A percentile compares a stretch with the other conserved stretches of the same genome.
Evolutionary conservation across 2,113 vertebrate genomes (phyloP).

Genomic region (Redunca redunca): DNA sequence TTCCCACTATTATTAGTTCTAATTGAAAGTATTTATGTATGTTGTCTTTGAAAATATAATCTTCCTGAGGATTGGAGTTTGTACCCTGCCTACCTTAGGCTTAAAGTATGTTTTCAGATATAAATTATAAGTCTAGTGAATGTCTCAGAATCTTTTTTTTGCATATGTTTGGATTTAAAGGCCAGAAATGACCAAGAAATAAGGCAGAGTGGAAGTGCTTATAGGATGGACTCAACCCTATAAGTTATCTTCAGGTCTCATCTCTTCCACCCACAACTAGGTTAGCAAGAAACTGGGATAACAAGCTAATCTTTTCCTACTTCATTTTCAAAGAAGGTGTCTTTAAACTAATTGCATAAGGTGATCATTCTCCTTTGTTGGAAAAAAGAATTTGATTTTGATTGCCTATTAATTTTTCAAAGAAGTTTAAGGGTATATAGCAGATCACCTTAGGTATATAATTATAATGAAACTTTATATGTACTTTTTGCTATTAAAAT

Average conservation of each 20-base stretch:
- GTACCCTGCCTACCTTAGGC: background rate
- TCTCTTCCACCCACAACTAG: background rate
- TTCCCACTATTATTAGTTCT: background rate
- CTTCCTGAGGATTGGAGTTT: background rate
- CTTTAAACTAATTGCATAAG: conserved; percentile 7
- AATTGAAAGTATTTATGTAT: background rate
- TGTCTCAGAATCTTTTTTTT: background rate
- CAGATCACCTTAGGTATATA: conserved; percentile 50
- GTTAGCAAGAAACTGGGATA: background rate
- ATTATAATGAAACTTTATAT: conserved; percentile 59
- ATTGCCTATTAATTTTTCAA: conserved; percentile 48
- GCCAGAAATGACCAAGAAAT: background rate
- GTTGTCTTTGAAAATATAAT: background rate
- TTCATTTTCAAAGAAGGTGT: conserved; percentile 11
- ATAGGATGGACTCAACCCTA: background rate
- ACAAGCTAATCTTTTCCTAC: background rate
- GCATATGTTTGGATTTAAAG: background rate
- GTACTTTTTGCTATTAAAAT: conserved; percentile 65
- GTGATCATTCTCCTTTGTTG: conserved; percentile 31
- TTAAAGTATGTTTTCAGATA: background rate
- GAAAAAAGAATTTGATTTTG: conserved; percentile 44
- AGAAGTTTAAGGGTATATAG: conserved; percentile 47
- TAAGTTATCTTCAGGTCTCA: background rate
- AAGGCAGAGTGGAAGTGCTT: too few species aligned
- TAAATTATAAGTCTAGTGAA: background rate